Base-by-base conservation (phyloP, 2,888 invertebrate species). In the Saturnia japonica region DNA sequence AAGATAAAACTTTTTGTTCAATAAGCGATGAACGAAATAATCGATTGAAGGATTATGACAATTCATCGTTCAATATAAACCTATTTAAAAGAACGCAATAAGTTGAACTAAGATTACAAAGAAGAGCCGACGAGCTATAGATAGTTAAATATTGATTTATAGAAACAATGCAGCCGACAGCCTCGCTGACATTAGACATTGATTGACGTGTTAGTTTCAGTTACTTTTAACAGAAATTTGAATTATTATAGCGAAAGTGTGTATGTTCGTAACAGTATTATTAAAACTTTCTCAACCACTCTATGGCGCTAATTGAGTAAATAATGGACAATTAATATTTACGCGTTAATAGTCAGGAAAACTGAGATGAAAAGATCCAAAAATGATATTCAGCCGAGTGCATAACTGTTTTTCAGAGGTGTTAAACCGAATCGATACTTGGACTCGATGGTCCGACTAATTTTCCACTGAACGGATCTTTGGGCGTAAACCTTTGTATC, bases 71-170 rank as follows among this genome's bases (percentile, higher is more conserved):
- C 83, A 81, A 80, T 85, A 82, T 83, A 86, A 87, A 84, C 84
- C 84, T 83, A 84, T 80, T 85, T 86, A 82, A 84, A 85, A 89
- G 87, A 88, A 87, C 88, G 89, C 88, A 86, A 88, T 88, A 85
- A 86, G 85, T 83, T 85, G 90, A 88, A 91, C 92, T 91, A 90
- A 79, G 74, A 77, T 77, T 82, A 89, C 90, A 94, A 93, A 92
- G 91, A 77, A 83, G 76, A 72, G 90, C 93, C 94, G 91, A 87
- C 89, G 78, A 85, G 79, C 84, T 82, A 82, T 86, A 84, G 89
- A 89, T 93, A n/a, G n/a, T n/a, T n/a, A 93, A 94, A 94, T 94
- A 94, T 94, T 94, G 94, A 94, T 92, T 93, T 77, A 87, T 88
- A 91, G 91, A 93, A 93, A 93, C 90, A 91, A 93, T 91, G 87